Base-by-base conservation (phyloP, 1,140 invertebrate species). In the Elysia chlorotica region DNA sequence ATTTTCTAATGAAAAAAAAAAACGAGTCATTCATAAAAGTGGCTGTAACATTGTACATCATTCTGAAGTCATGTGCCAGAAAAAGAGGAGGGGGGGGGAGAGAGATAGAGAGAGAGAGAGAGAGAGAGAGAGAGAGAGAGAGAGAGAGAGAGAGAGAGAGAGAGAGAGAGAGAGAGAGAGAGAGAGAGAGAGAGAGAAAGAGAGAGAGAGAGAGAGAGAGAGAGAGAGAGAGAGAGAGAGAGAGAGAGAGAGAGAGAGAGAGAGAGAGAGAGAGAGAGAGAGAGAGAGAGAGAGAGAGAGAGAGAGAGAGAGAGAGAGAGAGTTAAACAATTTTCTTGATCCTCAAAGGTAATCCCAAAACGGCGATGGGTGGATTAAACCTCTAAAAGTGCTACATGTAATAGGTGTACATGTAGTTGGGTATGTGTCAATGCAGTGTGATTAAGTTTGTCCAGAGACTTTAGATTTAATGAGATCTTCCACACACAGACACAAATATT, bases 281-380 rank as follows among this genome's bases (percentile, higher is more conserved):
- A 75, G 70, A 57, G 69, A 65, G 70, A 74, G 69, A 75, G 70
- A 75, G 37, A 31, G 35, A 74, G 61, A 48, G 63, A 54, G 53
- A 36, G 70, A 25, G 31, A 63, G 28, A 59, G 28, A 59, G 56
- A 19, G 28, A 59, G 28, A 59, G 56, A 28, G 28, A 59, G 28
- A 59, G 23, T 30, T 14, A 25, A 21, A 25, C 33, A 30, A 1
- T 25, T 62, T 14, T 62, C 25, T 25, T 6, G 0, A 2, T 62
- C 61, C 61, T 62, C 2, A 6, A 30, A 31, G 33, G 3, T 30
- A 10, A 10, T 62, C 61, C 1, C 21, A 6, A 25, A 56, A 6
- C 54, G 0, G 23, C 54, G 54, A 56, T 56, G 6, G 30, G 0
- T 21, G 23, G 6, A 56, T 56, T 21, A n/a, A n/a, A n/a, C n/a